A percentile compares a stretch with the other conserved stretches of the same genome.
phyloP scores from a whole-genome alignment of 1,140 invertebrate genomes.

The Scaptomyza hsui region DNA sequence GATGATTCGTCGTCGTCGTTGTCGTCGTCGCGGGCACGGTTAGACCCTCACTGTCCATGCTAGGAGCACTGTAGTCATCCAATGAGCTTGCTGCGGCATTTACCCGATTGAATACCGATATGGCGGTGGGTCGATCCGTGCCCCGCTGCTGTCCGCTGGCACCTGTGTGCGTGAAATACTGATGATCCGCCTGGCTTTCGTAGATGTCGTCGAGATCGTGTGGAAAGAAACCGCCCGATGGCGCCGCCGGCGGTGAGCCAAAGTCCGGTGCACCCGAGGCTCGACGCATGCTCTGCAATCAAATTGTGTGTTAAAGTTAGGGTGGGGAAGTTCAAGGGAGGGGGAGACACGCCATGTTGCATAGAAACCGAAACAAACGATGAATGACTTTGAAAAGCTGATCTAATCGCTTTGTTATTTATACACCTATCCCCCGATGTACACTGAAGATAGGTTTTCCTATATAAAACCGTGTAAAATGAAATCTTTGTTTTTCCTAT shows the following conservation, averaged over 20 bases:
- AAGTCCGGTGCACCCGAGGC: conserved; percentile 57
- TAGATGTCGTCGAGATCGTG: conserved; percentile 84
- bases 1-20: too few species aligned
- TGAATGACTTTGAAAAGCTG: too few species aligned
- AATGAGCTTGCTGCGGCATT: conserved; percentile 65
- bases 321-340: not conserved
- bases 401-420: too few species aligned
- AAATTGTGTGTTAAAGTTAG: conserved; percentile 9
- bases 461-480: too few species aligned
- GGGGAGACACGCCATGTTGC: not conserved
- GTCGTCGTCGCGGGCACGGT: conserved; percentile 11
- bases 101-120: conserved; percentile 81
- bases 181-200: conserved; percentile 78
- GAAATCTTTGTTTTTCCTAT: too few species aligned
- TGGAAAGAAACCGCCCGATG: conserved; percentile 75
- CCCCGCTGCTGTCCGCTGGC: conserved; percentile 61
- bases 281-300: conserved; percentile 69
- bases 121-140: conserved; percentile 69
- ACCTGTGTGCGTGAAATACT: conserved; percentile 83
- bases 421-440: too few species aligned
- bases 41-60: conserved; percentile 52
- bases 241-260: conserved; percentile 64
- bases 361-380: conserved; percentile 1
- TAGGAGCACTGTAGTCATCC: conserved; percentile 71
- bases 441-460: too few species aligned